A percentile compares a stretch with the other conserved stretches of the same genome.
Conservation (phyloP, 2,888 invertebrate genomes). For the Lomographa bimaculata region DNA sequence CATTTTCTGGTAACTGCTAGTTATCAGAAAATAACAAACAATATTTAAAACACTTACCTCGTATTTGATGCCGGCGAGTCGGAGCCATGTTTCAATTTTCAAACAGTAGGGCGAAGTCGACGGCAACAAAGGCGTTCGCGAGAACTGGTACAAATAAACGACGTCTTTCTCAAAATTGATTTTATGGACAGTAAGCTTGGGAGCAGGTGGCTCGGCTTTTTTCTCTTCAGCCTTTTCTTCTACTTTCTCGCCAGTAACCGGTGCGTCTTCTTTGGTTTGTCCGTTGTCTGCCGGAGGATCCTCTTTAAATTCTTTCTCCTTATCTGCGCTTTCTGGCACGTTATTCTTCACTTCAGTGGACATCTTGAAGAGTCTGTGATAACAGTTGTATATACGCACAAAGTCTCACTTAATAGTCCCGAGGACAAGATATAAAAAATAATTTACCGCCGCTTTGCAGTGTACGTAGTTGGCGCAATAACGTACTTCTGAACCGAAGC, state of each 20-base stretch:
- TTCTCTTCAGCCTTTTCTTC: constrained; percentile 77
- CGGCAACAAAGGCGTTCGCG: constrained; percentile 94
- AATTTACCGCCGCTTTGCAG: no score
- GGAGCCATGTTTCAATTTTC: constrained; percentile 98
- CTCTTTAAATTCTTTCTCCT: constrained; percentile 84
- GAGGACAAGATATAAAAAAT: no score
- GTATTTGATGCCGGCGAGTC: constrained; percentile 95
- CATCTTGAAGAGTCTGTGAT: no score
- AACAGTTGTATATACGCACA: no score
- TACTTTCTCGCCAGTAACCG: constrained; percentile 74
- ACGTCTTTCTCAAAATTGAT: constrained; percentile 95
- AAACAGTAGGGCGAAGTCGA: constrained; percentile 96
- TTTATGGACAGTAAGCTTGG: constrained; percentile 93
- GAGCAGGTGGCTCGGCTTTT: constrained; percentile 86
- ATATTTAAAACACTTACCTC: constrained; percentile 94
- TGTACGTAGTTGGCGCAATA: no score
- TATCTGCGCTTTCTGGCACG: constrained; percentile 85
- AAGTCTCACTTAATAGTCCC: no score
- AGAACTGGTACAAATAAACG: constrained; percentile 97
- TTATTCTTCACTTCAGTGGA: constrained; percentile 90
- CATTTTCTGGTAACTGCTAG: no score
- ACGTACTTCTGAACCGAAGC: no score
- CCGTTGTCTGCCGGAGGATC: constrained; percentile 78
- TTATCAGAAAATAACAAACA: no score
- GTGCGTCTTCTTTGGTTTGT: constrained; percentile 68